Percentiles rank a stretch among this genome's conserved stretches.
phyloP scores from a whole-genome alignment of 2,797 vertebrate species.

The Poeciliopsis paucimaculata region DNA sequence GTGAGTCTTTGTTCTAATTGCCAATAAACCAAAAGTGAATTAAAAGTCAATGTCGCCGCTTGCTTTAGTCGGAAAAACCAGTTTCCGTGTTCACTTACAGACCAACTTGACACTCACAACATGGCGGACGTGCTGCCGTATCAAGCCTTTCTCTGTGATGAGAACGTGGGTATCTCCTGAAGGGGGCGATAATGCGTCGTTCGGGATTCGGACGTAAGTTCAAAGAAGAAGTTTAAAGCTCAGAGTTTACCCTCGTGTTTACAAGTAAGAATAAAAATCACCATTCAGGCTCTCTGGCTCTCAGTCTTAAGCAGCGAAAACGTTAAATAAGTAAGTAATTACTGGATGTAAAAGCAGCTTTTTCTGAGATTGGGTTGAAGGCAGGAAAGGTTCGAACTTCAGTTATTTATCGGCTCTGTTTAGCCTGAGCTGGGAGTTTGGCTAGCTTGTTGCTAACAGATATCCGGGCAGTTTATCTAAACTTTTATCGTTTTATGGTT shows the following conservation, averaged over 20 bases:
- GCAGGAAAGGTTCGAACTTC: background rate
- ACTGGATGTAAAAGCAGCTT: background rate
- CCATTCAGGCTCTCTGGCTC: too few species aligned
- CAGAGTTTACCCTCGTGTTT: background rate
- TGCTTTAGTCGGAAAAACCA: background rate
- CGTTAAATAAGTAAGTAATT: background rate
- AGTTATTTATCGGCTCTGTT: background rate
- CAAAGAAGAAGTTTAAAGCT: background rate
- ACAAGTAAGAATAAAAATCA: background rate
- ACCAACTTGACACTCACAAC: background rate
- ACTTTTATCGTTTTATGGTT: background rate
- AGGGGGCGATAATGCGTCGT: background rate
- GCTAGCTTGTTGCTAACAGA: conserved; percentile 1
- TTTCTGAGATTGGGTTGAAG: background rate
- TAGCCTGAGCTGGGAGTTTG: background rate
- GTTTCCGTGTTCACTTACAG: background rate
- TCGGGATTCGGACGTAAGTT: background rate
- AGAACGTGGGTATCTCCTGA: background rate
- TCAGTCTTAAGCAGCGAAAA: background rate
- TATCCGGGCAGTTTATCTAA: background rate
- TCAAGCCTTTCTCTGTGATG: background rate
- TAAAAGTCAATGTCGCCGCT: background rate
- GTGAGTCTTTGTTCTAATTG: background rate
- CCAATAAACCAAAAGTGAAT: background rate
- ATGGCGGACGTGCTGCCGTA: background rate